Percentiles rank a stretch among this genome's conserved stretches.
phyloP scores from a whole-genome alignment of 2,888 invertebrate species.

The Drosophila atripex region DNA sequence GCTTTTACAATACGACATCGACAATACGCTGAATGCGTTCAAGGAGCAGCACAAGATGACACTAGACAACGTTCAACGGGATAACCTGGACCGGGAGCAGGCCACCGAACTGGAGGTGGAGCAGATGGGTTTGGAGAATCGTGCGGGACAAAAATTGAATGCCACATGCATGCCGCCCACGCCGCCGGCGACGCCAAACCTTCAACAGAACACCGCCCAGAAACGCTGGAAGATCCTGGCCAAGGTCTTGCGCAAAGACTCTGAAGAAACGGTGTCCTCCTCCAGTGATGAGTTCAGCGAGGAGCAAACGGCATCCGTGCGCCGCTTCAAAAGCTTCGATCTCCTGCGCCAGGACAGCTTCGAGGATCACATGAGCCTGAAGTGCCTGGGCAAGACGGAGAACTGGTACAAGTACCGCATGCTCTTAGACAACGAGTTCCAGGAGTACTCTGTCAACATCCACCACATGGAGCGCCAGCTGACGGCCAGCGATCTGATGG shows the following conservation, averaged over 20 bases:
- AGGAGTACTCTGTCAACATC: slow-evolving; percentile 86
- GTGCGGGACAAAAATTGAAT: slow-evolving; percentile 12
- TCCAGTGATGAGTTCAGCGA: slow-evolving; percentile 81
- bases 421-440: slow-evolving; percentile 81
- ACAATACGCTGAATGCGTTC: slow-evolving; percentile 83
- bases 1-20: slow-evolving; percentile 83
- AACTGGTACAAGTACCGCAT: slow-evolving; percentile 88
- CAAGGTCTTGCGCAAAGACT: slow-evolving; percentile 85
- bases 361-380: slow-evolving; percentile 82
- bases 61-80: slow-evolving; percentile 22
- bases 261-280: slow-evolving; percentile 82
- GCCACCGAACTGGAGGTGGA: slow-evolving; percentile 56
- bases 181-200: slow-evolving; percentile 81
- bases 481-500: slow-evolving; percentile 89
- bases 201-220: slow-evolving; percentile 85
- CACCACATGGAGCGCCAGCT: slow-evolving; percentile 87
- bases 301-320: slow-evolving; percentile 85
- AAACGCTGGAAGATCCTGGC: slow-evolving; percentile 89
- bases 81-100: not conserved
- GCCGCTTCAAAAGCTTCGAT: slow-evolving; percentile 86
- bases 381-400: slow-evolving; percentile 84
- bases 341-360: slow-evolving; percentile 85
- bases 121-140: slow-evolving; percentile 49
- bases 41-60: slow-evolving; percentile 76
- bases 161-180: slow-evolving; percentile 72